Percentiles rank a stretch among this genome's conserved stretches.
These are phyloP conservation scores for Phalanger gymnotis DNA, from an alignment of 2,797 vertebrate genomes.

Conservation along the genomic window DNA sequence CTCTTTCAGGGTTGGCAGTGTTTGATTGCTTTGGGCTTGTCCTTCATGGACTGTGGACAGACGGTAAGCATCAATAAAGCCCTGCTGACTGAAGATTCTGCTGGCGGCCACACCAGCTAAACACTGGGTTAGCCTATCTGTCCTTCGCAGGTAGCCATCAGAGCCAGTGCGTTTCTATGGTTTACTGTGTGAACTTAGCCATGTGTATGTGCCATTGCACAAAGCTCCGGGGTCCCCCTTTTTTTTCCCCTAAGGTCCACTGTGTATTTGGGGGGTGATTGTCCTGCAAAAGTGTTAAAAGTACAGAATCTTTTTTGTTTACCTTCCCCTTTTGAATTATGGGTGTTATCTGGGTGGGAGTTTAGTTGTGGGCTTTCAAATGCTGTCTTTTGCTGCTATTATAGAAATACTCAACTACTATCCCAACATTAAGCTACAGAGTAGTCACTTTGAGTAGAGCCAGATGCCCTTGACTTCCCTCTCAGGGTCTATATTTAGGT, in stretches of 20 bases:
- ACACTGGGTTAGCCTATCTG: conserved; percentile 64
- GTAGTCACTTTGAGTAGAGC: background rate
- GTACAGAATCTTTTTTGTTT: conserved; percentile 32
- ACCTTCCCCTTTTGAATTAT: background rate
- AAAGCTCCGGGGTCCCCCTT: conserved; percentile 63
- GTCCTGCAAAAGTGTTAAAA: conserved; percentile 29
- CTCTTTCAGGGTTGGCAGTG: conserved; percentile 91
- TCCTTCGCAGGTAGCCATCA: conserved; percentile 79
- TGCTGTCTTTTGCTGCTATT: conserved; percentile 37
- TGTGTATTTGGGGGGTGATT: conserved; percentile 55
- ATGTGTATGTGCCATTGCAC: conserved; percentile 83
- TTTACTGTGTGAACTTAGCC: conserved; percentile 83
- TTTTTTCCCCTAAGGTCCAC: conserved; percentile 59
- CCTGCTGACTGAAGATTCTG: conserved; percentile 86
- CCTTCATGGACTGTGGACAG: conserved; percentile 89
- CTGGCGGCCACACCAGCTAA: conserved; percentile 82
- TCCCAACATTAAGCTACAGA: conserved; percentile 58
- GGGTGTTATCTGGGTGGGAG: background rate
- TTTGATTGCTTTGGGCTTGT: conserved; percentile 91
- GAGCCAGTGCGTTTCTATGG: conserved; percentile 84
- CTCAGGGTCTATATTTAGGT: background rate
- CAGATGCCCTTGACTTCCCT: conserved; percentile 1
- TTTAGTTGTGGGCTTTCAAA: conserved; percentile 37
- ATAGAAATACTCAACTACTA: background rate
- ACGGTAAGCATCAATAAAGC: conserved; percentile 90